A percentile compares a stretch with the other conserved stretches of the same genome.
Evolutionary conservation across 2,113 vertebrate species (phyloP).

Genomic region (Phrynocephalus versicolor): DNA sequence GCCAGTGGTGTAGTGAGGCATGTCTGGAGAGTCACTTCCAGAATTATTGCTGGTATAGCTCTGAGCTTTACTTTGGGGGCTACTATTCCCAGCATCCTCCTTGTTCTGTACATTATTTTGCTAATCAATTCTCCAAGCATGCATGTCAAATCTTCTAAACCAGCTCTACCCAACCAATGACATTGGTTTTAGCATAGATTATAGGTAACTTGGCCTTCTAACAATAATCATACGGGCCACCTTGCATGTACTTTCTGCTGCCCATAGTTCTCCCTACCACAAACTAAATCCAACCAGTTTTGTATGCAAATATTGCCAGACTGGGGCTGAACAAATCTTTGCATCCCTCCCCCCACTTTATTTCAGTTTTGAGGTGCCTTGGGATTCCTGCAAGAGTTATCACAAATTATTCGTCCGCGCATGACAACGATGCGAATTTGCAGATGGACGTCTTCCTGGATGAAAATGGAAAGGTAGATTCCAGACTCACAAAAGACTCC

Average conservation of each 20-base stretch:
- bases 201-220: not conserved
- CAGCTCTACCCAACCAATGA: not conserved
- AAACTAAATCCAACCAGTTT: no score
- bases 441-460: slow-evolving; percentile 88
- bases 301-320: accelerated
- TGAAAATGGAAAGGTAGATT: slow-evolving; percentile 82
- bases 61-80: no score
- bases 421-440: slow-evolving; percentile 93
- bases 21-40: no score
- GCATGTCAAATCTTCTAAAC: not conserved
- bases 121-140: not conserved
- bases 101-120: not conserved
- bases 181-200: not conserved
- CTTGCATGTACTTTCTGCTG: not conserved
- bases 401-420: slow-evolving; percentile 94
- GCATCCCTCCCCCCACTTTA: slow-evolving; percentile 4
- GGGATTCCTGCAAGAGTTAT: slow-evolving; percentile 90
- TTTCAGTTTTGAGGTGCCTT: slow-evolving; percentile 88
- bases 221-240: not conserved
- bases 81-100: no score
- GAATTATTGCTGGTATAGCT: no score
- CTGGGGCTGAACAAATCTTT: not conserved
- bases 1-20: not conserved
- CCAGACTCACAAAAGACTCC: slow-evolving; percentile 85
- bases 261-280: not conserved